phyloP scores from a whole-genome alignment of 2,113 vertebrate species.

The Ammodytes dubius region DNA sequence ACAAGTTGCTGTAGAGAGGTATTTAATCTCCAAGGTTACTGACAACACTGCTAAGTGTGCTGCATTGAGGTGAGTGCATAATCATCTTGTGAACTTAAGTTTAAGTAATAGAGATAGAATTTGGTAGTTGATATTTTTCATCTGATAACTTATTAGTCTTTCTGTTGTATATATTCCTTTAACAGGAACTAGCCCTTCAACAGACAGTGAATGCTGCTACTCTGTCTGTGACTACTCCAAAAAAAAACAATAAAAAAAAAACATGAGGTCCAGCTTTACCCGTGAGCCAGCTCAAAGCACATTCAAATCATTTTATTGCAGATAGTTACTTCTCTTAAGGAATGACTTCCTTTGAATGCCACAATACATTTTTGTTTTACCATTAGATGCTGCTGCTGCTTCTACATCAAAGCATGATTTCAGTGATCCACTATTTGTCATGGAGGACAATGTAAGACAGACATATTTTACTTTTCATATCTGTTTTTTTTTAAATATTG shows the following conservation, averaged over 20 bases:
- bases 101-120: background rate
- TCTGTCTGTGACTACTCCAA: background rate
- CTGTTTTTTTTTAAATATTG: background rate
- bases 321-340: background rate
- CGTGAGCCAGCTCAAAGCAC: constrained; percentile 26
- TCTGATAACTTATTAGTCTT: background rate
- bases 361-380: constrained; percentile 3
- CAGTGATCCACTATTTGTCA: background rate
- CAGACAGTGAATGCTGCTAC: background rate
- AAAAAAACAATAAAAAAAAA: background rate
- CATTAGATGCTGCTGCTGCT: constrained; percentile 21
- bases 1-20: background rate
- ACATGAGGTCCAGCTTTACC: constrained; percentile 42
- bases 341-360: background rate
- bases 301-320: background rate
- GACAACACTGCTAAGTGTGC: constrained; percentile 54
- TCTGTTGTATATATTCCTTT: background rate
- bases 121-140: background rate
- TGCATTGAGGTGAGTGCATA: constrained; percentile 36
- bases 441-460: constrained; percentile 34
- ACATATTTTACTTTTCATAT: background rate
- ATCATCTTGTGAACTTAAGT: background rate
- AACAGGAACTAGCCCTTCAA: background rate
- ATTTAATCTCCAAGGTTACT: constrained; percentile 68
- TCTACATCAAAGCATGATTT: background rate